These are phyloP conservation scores for Lethrus apterus DNA, from an alignment of 1,140 invertebrate species.

Conservation along the genomic window DNA sequence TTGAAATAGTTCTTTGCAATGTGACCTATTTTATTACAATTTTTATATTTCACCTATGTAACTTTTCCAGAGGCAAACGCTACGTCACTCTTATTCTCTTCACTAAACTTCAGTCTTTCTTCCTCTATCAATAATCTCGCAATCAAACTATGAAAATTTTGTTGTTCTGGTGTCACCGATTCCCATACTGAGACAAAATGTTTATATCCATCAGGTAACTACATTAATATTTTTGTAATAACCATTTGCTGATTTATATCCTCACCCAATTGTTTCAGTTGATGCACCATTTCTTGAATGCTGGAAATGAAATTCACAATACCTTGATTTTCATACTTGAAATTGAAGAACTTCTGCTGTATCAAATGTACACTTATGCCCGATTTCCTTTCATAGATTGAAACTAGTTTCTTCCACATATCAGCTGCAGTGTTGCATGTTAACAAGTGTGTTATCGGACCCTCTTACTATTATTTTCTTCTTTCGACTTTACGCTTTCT, in stretches of 20 bases:
- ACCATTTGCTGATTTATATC: slow-evolving; percentile 25
- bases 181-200: slow-evolving; percentile 32
- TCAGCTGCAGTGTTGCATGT: slow-evolving; percentile 29
- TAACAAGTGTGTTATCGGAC: slow-evolving; percentile 31
- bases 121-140: slow-evolving; percentile 9
- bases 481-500: slow-evolving; percentile 26
- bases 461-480: too few relatives aligned
- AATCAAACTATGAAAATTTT: slow-evolving; percentile 21
- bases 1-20: slow-evolving; percentile 1
- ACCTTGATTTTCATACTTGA: slow-evolving; percentile 20
- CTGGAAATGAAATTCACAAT: slow-evolving; percentile 24
- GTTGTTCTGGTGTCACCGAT: slow-evolving; percentile 20
- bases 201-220: slow-evolving; percentile 27
- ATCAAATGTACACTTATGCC: slow-evolving; percentile 35
- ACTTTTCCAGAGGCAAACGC: background rate
- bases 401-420: slow-evolving; percentile 37
- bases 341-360: slow-evolving; percentile 33
- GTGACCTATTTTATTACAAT: slow-evolving; percentile 7
- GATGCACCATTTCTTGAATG: slow-evolving; percentile 10
- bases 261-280: slow-evolving; percentile 28
- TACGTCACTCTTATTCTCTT: background rate
- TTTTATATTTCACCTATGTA: slow-evolving; percentile 6
- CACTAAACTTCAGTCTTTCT: slow-evolving; percentile 3
- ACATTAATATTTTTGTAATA: slow-evolving; percentile 36
- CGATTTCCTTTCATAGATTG: slow-evolving; percentile 38